phyloP scores from a whole-genome alignment of 2,797 vertebrate genomes.

The Pseudopleuronectes americanus region DNA sequence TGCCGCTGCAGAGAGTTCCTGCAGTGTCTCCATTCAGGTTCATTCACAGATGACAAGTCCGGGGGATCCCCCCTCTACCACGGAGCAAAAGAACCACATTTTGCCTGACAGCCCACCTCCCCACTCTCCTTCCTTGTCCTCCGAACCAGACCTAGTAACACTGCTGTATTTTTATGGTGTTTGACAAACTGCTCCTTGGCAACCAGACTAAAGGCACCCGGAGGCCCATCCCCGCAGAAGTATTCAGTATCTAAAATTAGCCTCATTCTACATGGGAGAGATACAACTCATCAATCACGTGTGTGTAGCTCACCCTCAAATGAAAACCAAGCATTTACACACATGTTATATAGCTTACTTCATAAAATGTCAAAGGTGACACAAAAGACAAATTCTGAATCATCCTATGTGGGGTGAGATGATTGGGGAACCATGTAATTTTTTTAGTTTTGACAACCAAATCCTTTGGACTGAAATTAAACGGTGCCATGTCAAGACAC shows the following conservation, averaged over 20 bases:
- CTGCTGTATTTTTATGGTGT: conserved; percentile 59
- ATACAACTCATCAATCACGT: conserved; percentile 35
- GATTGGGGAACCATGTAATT: not conserved
- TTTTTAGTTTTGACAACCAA: not conserved
- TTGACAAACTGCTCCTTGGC: conserved; percentile 64
- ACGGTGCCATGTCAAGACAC: no score
- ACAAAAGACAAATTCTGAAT: not conserved
- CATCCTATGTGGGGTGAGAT: not conserved
- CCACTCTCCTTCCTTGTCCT: conserved; percentile 23
- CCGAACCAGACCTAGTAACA: conserved; percentile 50
- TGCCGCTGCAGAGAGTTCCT: conserved; percentile 56
- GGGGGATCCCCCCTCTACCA: conserved; percentile 57
- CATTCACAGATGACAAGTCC: conserved; percentile 60
- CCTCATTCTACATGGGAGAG: conserved; percentile 25
- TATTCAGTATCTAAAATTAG: conserved; percentile 23
- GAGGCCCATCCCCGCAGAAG: conserved; percentile 28
- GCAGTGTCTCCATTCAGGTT: conserved; percentile 67
- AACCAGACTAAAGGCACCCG: conserved; percentile 53
- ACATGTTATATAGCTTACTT: not conserved
- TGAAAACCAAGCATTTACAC: conserved; percentile 30
- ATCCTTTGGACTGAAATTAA: no score
- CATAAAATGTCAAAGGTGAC: conserved; percentile 1
- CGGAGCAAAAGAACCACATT: conserved; percentile 56
- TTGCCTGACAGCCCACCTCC: conserved; percentile 37
- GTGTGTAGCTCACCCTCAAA: conserved; percentile 30